Base-by-base conservation (phyloP, 92 coral and sea anemone species). In the Galaxea fascicularis region DNA sequence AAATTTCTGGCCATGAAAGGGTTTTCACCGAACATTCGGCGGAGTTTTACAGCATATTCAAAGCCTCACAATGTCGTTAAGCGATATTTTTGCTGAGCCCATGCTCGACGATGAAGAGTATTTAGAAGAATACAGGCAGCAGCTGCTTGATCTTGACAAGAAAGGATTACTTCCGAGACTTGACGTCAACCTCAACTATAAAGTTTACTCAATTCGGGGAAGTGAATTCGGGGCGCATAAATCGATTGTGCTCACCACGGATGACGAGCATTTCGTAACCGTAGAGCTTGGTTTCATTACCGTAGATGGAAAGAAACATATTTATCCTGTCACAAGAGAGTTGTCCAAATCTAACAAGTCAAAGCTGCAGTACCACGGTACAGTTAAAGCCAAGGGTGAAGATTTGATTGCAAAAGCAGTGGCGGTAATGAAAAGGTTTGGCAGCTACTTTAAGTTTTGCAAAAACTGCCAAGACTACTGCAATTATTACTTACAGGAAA, bases 381-480 rank as follows among this genome's bases (percentile, higher is more conserved):
- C 10, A 28, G 53, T 85, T 63, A 22, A 57, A 0, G 57, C 74
- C 25, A 83, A 78, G 10, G 90, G 80, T 27, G 46, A 25, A 15
- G 67, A 65, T 12, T 65, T 91, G 22, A 73, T 91, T 53, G 58
- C 67, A 14, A 84, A 68, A 22, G 94, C 84, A 18, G 71, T 91
- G 26, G 92, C 83, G 18, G 73, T 63, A 29, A 91, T 88, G 94
- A 84, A 79, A 66, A 22, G 35, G 0, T 91, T 91, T 76, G 92
- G 94, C 1, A 49, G n/a, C 4, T 91, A 91, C 76, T 91, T 74
- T 88, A 91, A 91, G 90, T 72, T 71, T 18, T 88, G 94, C 64
- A 66, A 91, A 39, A 88, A 91, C 80, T 91, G 92, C 77, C 92
- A 88, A 35, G 52, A 91, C 30, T 91, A 47, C 85, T 88, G 94